Base-by-base conservation (phyloP, 2,113 vertebrate species). In the Tor tambroides region DNA sequence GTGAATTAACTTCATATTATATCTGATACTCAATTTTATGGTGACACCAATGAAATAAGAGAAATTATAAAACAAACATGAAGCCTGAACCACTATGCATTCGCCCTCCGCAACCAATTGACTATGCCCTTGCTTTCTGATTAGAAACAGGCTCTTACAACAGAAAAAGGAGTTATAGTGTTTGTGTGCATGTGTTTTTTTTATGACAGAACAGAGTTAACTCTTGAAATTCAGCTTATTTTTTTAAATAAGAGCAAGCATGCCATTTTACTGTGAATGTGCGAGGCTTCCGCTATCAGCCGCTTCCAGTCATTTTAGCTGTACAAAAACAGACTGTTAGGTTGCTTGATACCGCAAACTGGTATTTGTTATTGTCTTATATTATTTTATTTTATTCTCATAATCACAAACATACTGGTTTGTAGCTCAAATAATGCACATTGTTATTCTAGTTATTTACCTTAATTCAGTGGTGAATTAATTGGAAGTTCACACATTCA, bases 141-240 rank as follows among this genome's bases (percentile, higher is more conserved):
- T 59, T 80, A 80, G 67, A 80, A 19, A 56, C 77, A 86, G 49
- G 41, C n/a, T 41, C 26, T 23, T 23, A 21, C 43, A 51, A 28
- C 14, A 17, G 6, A 78, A 54, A 54, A 54, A 46, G 15, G 17
- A 28, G 15, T 30, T 26, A 28, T 26, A 46, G 23, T 86, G 76
- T 80, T n/a, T n/a, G 12, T 56, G 17, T 80, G 46, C 17, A 35
- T 79, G 59, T 35, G 72, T 43, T 41, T 54, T 28, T 11, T 54
- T 21, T 51, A 61, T 11, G 56, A 61, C 9, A n/a, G 56, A 8
- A 61, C 56, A 59, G 19, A 46, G n/a, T 78, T 19, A 51, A 17
- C 1, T 30, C 75, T 12, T 46, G 12, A 15, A 43, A 49, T 72
- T 21, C 41, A 17, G 6, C 23, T 30, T 75, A 43, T 26, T 75